Base-by-base conservation (phyloP, 2,797 vertebrate genomes). In the Girardinus metallicus region DNA sequence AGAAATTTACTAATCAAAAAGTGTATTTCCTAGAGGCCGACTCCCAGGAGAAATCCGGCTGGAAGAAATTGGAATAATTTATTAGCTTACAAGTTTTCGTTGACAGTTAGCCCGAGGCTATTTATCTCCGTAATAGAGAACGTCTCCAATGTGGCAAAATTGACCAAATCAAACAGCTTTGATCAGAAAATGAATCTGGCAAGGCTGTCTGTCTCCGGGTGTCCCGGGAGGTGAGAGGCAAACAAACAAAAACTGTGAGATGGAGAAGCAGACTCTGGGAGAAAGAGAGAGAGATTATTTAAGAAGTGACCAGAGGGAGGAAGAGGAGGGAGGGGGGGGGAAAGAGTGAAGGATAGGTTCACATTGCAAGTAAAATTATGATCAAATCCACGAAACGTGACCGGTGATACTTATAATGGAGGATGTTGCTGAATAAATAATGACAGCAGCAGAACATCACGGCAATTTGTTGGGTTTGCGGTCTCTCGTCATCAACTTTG, bases 11-110 rank as follows among this genome's bases (percentile, higher is more conserved):
- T 99, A 99, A 99, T 99, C 98, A 99, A 98, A 98, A 99, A 98
- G 97, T 98, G 97, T 99, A 99, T 99, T 99, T 99, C 97, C 97
- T 98, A 96, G 97, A 95, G 97, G 97, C 97, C 95, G 97, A 97
- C 97, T 98, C 98, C 97, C 95, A 86, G 96, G 98, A 99, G 98
- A 99, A 99, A 98, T 98, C 97, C 96, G 89, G 94, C 96, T 94
- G 97, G 96, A 97, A 98, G 97, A 99, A 99, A 99, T 99, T 99
- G 97, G 97, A 99, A 99, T 99, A 99, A 99, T 99, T 99, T 99
- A 99, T 99, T 99, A 98, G 98, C 98, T 98, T 99, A 97, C 98
- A 98, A 99, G 97, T 99, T 99, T 98, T 98, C 95, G 97, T 97
- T 99, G 98, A 99, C 98, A 99, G 98, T 98, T 98, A 98, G 98